Evolutionary conservation across 2,888 invertebrate species (phyloP).

Genomic region (Cinara cedri): DNA sequence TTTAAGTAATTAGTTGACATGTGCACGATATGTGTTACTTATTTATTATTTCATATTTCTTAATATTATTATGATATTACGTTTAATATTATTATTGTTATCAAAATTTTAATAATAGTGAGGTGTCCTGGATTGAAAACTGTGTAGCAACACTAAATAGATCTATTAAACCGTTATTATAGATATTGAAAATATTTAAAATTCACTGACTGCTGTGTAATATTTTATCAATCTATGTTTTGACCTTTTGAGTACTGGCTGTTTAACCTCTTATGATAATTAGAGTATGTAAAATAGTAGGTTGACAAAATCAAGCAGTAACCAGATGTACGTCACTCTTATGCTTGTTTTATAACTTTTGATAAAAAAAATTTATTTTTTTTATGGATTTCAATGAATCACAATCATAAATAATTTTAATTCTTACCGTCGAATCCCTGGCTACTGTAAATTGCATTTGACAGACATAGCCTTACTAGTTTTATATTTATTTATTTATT

Average conservation of each 20-base stretch:
- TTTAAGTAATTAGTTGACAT: conserved; percentile 9
- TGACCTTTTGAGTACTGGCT: not conserved
- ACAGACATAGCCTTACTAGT: not conserved
- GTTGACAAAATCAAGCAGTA: not conserved
- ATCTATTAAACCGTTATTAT: not conserved
- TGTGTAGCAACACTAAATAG: not conserved
- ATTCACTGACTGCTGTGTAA: not conserved
- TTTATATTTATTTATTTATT: too few relatives aligned
- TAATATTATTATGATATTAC: not conserved
- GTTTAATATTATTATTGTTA: not conserved
- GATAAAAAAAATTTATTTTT: conserved; percentile 11
- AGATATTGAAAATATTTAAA: conserved; percentile 1
- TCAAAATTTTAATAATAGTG: not conserved
- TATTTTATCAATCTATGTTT: not conserved
- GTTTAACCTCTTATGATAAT: not conserved
- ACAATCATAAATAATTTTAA: not conserved
- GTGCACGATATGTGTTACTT: not conserved
- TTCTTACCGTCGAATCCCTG: not conserved
- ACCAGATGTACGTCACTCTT: not conserved
- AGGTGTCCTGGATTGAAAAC: not conserved
- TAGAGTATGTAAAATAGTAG: not conserved
- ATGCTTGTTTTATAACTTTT: too few relatives aligned
- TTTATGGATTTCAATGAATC: conserved; percentile 9
- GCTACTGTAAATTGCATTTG: not conserved
- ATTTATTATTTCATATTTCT: not conserved